A percentile compares a stretch with the other conserved stretches of the same genome.
phyloP scores from a whole-genome alignment of 2,888 invertebrate genomes.

The Trilocha varians region DNA sequence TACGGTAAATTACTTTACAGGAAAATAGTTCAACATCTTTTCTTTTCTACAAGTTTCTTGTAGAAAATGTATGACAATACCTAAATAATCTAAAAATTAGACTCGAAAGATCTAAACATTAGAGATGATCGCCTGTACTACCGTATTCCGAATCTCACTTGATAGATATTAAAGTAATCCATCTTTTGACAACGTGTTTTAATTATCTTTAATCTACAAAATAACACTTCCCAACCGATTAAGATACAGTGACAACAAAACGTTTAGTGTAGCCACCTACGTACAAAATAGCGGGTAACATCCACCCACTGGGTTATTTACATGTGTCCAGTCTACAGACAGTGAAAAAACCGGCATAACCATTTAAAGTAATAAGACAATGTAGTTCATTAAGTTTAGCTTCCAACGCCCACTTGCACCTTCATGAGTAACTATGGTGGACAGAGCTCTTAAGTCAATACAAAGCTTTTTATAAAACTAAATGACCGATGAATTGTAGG shows the following conservation, averaged over 20 bases:
- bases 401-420: conserved; percentile 48
- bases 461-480: too few relatives aligned
- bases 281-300: conserved; percentile 39
- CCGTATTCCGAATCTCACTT: too few relatives aligned
- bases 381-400: conserved; percentile 59
- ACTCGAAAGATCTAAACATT: too few relatives aligned
- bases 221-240: neutral
- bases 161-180: too few relatives aligned
- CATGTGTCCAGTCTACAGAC: conserved; percentile 41
- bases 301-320: conserved; percentile 52
- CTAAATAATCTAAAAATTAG: too few relatives aligned
- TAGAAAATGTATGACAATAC: too few relatives aligned
- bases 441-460: too few relatives aligned
- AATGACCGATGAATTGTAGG: too few relatives aligned
- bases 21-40: too few relatives aligned
- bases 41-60: too few relatives aligned
- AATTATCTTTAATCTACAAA: neutral
- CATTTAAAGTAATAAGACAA: conserved; percentile 68
- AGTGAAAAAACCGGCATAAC: conserved; percentile 45
- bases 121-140: too few relatives aligned
- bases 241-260: neutral
- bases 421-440: conserved; percentile 8
- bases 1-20: too few relatives aligned
- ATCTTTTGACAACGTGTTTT: neutral
- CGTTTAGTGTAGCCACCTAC: conserved; percentile 16